phyloP scores from a whole-genome alignment of 2,797 vertebrate genomes.

The Hydrophis major region DNA sequence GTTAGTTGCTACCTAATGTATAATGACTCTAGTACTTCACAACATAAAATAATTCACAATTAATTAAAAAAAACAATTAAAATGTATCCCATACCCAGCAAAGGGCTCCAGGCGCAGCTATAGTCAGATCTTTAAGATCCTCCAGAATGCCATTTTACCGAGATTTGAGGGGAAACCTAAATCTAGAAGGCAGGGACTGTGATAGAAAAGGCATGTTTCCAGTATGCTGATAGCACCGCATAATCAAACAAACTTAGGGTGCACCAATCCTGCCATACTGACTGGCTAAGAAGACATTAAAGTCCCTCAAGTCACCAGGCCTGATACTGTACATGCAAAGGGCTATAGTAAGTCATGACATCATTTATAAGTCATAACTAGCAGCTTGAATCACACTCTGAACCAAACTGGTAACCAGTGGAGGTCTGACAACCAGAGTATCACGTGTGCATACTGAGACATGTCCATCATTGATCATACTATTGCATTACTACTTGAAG shows the following conservation, averaged over 20 bases:
- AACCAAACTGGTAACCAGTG: not conserved
- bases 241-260: not conserved
- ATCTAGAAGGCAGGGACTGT: not conserved
- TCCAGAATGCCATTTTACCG: not conserved
- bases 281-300: not conserved
- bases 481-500: not conserved
- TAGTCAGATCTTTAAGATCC: not conserved
- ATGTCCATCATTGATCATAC: not conserved
- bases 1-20: not conserved
- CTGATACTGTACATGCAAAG: not conserved
- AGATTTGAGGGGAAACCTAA: not conserved
- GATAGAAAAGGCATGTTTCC: not conserved
- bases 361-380: not conserved
- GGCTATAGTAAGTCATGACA: not conserved
- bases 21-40: not conserved
- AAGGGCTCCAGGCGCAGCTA: not conserved
- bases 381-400: not conserved
- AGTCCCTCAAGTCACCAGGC: not conserved
- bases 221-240: not conserved
- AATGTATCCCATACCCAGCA: not conserved
- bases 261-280: not conserved
- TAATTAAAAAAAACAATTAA: not conserved
- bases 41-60: not conserved
- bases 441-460: not conserved
- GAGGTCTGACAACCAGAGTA: not conserved